Conservation (phyloP, 2,888 invertebrate species). For the Tipula unca region DNA sequence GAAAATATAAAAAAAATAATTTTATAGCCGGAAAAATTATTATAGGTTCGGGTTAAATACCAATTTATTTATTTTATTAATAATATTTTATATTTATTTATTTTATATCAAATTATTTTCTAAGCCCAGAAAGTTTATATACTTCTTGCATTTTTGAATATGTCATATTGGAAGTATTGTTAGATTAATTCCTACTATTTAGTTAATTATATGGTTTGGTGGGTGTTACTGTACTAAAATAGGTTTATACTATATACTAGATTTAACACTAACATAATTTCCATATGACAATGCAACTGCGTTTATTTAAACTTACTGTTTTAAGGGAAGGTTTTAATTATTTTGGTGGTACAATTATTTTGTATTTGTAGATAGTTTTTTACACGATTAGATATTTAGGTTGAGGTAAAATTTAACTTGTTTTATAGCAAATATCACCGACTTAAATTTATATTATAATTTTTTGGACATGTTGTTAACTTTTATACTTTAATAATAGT, state of each 20-base stretch:
- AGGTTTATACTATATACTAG: background rate
- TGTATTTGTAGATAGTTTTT: background rate
- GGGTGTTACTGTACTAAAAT: background rate
- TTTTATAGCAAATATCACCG: background rate
- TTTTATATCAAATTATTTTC: background rate
- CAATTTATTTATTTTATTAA: conserved; percentile 27
- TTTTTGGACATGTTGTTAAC: too few species aligned
- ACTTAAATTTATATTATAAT: background rate
- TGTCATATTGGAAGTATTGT: background rate
- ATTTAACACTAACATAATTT: background rate
- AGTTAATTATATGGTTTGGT: background rate
- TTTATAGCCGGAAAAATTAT: conserved; percentile 43
- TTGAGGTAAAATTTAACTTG: background rate
- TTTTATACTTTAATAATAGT: background rate
- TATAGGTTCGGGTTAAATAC: conserved; percentile 41
- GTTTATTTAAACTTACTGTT: background rate
- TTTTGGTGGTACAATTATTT: background rate
- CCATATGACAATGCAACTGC: background rate
- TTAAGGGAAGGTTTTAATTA: background rate
- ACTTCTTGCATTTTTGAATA: background rate
- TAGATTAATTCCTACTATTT: background rate
- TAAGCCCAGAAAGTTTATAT: background rate
- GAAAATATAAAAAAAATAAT: conserved; percentile 18
- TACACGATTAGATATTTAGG: background rate
- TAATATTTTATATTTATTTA: conserved; percentile 29